Percentiles rank a stretch among this genome's conserved stretches.
These are phyloP conservation scores for Axea sp. DNA, from an alignment of 2,888 invertebrate species.

Conservation along the genomic window DNA sequence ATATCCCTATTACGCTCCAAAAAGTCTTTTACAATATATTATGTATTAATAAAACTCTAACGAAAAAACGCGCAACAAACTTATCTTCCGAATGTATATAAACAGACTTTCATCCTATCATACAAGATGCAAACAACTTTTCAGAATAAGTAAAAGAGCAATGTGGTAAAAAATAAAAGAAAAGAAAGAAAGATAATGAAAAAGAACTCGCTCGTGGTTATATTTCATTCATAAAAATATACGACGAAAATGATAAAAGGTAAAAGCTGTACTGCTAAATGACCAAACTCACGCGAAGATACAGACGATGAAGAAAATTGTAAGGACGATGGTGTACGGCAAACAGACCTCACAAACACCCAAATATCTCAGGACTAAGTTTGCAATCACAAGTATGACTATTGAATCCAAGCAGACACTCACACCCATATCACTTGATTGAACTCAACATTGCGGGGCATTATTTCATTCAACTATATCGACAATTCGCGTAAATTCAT, in stretches of 20 bases:
- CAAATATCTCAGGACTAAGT: slow-evolving; percentile 67
- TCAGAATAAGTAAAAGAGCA: not conserved
- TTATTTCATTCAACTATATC: slow-evolving; percentile 7
- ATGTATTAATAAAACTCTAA: slow-evolving; percentile 10
- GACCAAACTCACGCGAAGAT: slow-evolving; percentile 69
- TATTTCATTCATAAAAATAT: not conserved
- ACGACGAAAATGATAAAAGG: not conserved
- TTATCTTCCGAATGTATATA: slow-evolving; percentile 7
- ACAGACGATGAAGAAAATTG: slow-evolving; percentile 68
- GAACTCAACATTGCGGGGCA: slow-evolving; percentile 14
- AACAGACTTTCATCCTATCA: not conserved
- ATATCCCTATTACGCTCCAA: slow-evolving; percentile 32
- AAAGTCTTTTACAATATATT: slow-evolving; percentile 34
- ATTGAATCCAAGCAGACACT: slow-evolving; percentile 68
- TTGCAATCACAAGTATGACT: slow-evolving; percentile 67
- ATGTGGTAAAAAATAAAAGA: no score
- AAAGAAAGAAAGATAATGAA: not conserved
- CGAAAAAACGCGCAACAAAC: slow-evolving; percentile 48
- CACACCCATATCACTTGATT: slow-evolving; percentile 72
- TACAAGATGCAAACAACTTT: slow-evolving; percentile 8
- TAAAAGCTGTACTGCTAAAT: slow-evolving; percentile 5
- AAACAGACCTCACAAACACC: slow-evolving; percentile 71
- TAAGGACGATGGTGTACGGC: slow-evolving; percentile 72
- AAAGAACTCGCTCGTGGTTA: not conserved
- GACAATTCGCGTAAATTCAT: slow-evolving; percentile 19